A percentile compares a stretch with the other conserved stretches of the same genome.
Evolutionary conservation across 2,888 invertebrate species (phyloP).

Genomic region (Galerucella calmariensis): DNA sequence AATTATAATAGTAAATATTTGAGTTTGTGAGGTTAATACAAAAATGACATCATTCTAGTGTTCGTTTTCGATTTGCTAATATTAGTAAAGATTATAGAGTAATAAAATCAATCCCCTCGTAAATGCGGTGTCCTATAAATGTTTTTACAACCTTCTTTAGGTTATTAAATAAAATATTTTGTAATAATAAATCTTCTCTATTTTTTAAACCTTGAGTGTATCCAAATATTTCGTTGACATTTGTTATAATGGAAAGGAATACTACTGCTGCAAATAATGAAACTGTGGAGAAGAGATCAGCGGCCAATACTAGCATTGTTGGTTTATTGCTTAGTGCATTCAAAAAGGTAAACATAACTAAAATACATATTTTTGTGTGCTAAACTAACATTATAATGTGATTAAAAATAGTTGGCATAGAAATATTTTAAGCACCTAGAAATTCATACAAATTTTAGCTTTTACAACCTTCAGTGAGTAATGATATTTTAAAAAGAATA

Average conservation of each 20-base stretch:
- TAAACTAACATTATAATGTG: constrained; percentile 2
- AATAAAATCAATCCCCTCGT: constrained; percentile 11
- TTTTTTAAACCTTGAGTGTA: not conserved
- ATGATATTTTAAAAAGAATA: not conserved
- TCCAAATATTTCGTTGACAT: not conserved
- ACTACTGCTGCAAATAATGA: constrained; percentile 19
- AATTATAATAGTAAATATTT: not conserved
- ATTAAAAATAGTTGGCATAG: not conserved
- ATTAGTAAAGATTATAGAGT: not conserved
- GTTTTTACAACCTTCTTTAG: constrained; percentile 15
- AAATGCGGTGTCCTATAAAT: constrained; percentile 9
- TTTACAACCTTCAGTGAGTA: not conserved
- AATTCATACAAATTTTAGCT: too few relatives aligned
- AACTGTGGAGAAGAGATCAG: constrained; percentile 62
- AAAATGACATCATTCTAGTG: constrained; percentile 15
- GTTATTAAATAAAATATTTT: constrained; percentile 3
- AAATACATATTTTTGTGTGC: constrained; percentile 1
- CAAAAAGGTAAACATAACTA: constrained; percentile 69
- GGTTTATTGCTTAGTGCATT: constrained; percentile 72
- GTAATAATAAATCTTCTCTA: not conserved
- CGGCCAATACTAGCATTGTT: constrained; percentile 68
- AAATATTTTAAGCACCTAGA: not conserved
- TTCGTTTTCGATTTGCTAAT: not conserved
- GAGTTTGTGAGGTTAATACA: constrained; percentile 5
- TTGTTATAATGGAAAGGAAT: constrained; percentile 17